phyloP scores from a whole-genome alignment of 2,113 vertebrate genomes.

The Myotis davidii region DNA sequence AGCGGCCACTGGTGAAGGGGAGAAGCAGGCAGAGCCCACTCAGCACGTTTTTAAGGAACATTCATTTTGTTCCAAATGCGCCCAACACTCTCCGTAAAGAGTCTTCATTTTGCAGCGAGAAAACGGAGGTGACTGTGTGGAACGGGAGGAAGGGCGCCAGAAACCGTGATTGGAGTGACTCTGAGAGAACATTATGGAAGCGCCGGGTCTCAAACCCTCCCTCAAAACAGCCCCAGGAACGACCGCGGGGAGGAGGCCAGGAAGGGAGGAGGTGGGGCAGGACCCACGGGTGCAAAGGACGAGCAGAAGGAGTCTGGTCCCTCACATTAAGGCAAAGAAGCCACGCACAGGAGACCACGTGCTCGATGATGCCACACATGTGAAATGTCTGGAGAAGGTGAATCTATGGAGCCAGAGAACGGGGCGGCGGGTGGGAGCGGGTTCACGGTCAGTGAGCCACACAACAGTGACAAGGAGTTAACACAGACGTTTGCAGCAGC shows the following conservation, averaged over 20 bases:
- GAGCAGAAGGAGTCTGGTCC: neutral
- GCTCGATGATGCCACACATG: neutral
- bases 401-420: neutral
- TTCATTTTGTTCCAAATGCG: constrained; percentile 20
- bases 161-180: neutral
- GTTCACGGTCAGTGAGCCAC: neutral
- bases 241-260: neutral
- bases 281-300: neutral
- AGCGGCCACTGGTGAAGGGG: neutral
- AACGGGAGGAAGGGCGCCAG: neutral
- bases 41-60: constrained; percentile 5
- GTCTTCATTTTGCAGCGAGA: neutral
- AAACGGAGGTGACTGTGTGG: neutral
- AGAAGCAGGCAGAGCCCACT: neutral
- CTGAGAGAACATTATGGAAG: neutral
- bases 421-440: neutral
- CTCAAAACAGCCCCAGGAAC: neutral
- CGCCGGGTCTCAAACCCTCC: neutral
- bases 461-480: neutral
- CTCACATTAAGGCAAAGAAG: neutral
- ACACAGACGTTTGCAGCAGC: neutral
- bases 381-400: neutral
- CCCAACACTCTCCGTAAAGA: constrained; percentile 11
- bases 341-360: neutral
- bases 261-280: neutral